Evolutionary conservation across 2,113 vertebrate species (phyloP).

Genomic region (Pycnonotus jocosus): DNA sequence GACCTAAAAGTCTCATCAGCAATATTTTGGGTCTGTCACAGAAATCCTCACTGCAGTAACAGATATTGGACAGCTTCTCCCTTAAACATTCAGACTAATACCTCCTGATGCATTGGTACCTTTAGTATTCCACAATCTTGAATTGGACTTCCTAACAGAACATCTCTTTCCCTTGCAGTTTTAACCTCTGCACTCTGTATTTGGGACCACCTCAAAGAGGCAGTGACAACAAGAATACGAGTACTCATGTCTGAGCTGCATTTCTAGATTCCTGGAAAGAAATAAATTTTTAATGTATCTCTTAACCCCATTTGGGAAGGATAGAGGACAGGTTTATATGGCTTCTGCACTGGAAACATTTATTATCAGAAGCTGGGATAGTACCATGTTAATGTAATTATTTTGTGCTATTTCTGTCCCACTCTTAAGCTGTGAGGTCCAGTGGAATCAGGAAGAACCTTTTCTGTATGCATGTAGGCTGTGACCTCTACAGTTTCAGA

Average conservation of each 20-base stretch:
- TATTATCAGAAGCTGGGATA: background rate
- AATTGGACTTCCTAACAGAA: background rate
- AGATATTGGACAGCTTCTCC: background rate
- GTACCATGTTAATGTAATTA: background rate
- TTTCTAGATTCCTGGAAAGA: background rate
- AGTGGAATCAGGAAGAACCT: background rate
- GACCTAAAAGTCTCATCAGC: background rate
- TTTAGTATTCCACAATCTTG: background rate
- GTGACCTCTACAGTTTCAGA: background rate
- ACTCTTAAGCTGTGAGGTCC: background rate
- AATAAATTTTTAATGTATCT: background rate
- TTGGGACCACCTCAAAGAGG: background rate
- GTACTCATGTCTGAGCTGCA: background rate
- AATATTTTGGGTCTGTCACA: background rate
- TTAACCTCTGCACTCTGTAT: background rate
- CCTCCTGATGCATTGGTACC: background rate
- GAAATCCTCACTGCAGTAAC: background rate
- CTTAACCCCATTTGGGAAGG: background rate
- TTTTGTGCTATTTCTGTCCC: background rate
- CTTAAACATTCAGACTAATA: background rate
- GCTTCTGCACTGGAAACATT: background rate
- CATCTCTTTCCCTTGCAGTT: background rate
- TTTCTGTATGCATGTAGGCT: background rate
- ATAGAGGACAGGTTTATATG: background rate
- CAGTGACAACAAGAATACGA: background rate